Percentiles rank a stretch among this genome's conserved stretches.
phyloP scores from a whole-genome alignment of 2,113 vertebrate species.

The Amphiprion ocellaris region DNA sequence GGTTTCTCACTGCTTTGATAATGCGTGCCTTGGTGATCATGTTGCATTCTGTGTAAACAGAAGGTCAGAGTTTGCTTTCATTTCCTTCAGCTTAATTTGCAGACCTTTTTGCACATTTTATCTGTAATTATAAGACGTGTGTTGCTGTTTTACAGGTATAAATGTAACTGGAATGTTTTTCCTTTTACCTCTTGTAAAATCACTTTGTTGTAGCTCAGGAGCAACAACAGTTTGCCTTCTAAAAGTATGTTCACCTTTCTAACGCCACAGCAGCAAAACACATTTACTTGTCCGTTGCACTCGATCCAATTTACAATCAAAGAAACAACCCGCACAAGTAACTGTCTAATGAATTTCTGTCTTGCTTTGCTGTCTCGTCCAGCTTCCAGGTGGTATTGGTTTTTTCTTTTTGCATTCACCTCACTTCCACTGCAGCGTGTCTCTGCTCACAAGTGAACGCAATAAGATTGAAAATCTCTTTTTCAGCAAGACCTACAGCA shows the following conservation, averaged over 20 bases:
- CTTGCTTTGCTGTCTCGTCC: slow-evolving; percentile 46
- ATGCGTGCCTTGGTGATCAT: slow-evolving; percentile 25
- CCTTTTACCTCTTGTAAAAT: background rate
- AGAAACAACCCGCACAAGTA: slow-evolving; percentile 28
- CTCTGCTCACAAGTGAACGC: slow-evolving; percentile 14
- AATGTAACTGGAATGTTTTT: slow-evolving; percentile 21
- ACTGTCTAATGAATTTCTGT: slow-evolving; percentile 39
- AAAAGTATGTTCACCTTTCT: slow-evolving; percentile 17
- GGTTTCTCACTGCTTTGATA: slow-evolving; percentile 11
- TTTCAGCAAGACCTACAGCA: slow-evolving; percentile 9
- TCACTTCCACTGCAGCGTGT: slow-evolving; percentile 9
- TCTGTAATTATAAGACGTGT: background rate
- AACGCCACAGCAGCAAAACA: slow-evolving; percentile 31
- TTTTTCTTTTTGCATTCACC: slow-evolving; percentile 15
- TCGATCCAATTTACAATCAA: slow-evolving; percentile 36
- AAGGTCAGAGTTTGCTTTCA: slow-evolving; percentile 28
- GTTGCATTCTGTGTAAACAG: slow-evolving; percentile 10
- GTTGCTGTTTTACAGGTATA: slow-evolving; percentile 4
- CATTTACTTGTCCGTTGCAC: slow-evolving; percentile 24
- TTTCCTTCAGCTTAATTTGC: slow-evolving; percentile 24
- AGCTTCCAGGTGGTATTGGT: slow-evolving; percentile 32
- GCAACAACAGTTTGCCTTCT: background rate
- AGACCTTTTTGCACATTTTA: slow-evolving; percentile 2
- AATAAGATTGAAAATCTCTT: slow-evolving; percentile 49
- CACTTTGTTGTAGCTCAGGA: background rate